Evolutionary conservation across 2,888 invertebrate genomes (phyloP), one percentile per base, ranked within the genome.

Genomic region (Dione vanillae): DNA sequence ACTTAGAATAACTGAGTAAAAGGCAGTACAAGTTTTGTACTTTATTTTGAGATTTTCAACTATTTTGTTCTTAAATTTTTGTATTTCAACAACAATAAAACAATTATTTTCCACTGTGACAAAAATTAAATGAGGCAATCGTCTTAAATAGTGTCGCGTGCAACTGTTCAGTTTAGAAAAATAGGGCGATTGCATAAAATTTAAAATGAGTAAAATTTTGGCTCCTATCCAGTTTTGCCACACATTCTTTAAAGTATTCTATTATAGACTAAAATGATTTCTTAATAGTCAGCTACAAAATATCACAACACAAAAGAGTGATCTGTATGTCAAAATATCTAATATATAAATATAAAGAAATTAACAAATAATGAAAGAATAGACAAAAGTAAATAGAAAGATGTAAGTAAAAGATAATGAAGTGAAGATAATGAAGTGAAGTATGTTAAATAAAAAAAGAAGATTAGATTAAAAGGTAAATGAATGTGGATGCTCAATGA

Each of bases 131-230:
- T 69, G 62, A 59, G 62, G 52, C 27, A 68, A 69, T 14, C 37
- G n/a, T 45, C 52, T 65, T 65, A 67, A 45, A 10, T 58, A 72
- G 91, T 87, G 88, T 87, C 88, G 88, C 89, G 90, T 88, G 90
- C 88, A 89, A 88, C 87, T 80, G 85, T 86, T 89, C 83, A 85
- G 88, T 89, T 89, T 87, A 88, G 85, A 92, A 92, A 71, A 92
- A 92, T 92, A 88, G 93, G 91, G 82, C 92, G 92, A 91, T 93
- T 93, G 92, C 93, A 92, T 84, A 93, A 93, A 91, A 89, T 86
- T 86, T 84, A 82, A 87, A 86, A 89, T 86, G 84, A 85, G 84
- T 83, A 81, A 83, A 84, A 86, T 80, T 84, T 90, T 92, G 92
- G 93, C 92, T 79, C 80, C 71, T 79, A 78, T 89, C 93, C 93